Base-by-base conservation (phyloP, 1,140 invertebrate genomes). In the Drosophila kikkawai region DNA sequence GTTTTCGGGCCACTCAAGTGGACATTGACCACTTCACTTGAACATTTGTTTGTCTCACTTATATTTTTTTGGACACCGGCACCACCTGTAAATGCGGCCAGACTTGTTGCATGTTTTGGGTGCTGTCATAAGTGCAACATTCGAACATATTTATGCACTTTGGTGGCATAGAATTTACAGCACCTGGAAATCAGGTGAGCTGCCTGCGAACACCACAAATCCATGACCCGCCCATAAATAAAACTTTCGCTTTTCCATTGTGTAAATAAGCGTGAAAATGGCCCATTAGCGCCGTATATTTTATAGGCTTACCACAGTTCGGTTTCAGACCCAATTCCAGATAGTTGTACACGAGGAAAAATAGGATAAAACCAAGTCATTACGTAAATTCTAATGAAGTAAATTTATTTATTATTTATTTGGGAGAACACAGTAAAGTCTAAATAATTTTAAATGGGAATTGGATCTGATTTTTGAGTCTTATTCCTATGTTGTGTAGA, bases 111-210 rank as follows among this genome's bases (percentile, higher is more conserved):
- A 57, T 77, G 45, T 64, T 68, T 73, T 79, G 39, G 82, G 69
- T 50, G 53, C 84, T 88, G 84, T 90, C 85, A 90, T 81, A 90
- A 84, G 63, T 61, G 51, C 51, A 69, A 41, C 66, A 15, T 22
- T 73, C 12, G 64, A 88, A 87, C 83, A 87, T 88, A 87, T 87
- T 88, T 87, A 87, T 84, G 84, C 84, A 87, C 85, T 87, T 90
- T 84, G 80, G 80, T 65, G 64, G 29, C 37, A 17, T 45, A 88
- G 84, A 88, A 88, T 81, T 82, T 67, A 42, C 22, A 64, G 82
- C 83, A 87, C 47, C 75, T 63, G 79, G 61, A 55, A 39, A 34
- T 9, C 37, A 56, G 53, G 53, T 56, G 39, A 59, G 42, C 50
- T 67, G 67, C 50, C 41, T 37, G 61, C 29, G 41, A 70, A 45